A percentile compares a stretch with the other conserved stretches of the same genome.
These are phyloP conservation scores for Luperina nickerlii DNA, from an alignment of 2,888 invertebrate species.

Conservation along the genomic window DNA sequence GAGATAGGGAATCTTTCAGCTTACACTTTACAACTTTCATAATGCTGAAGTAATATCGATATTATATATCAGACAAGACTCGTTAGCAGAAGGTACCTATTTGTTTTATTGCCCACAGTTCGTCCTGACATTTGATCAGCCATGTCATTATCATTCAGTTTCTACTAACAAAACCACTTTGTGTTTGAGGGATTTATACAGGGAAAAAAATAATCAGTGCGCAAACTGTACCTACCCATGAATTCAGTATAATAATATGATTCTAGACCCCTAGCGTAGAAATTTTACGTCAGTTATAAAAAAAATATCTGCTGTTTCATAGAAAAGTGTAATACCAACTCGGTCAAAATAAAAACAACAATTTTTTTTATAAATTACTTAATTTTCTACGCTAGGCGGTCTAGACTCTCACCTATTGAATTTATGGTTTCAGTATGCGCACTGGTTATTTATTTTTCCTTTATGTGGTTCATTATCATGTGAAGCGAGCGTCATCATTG, in stretches of 20 bases:
- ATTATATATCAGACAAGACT: neutral
- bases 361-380: no score
- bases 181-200: neutral
- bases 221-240: neutral
- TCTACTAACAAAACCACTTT: neutral
- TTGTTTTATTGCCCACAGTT: neutral
- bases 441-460: no score
- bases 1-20: neutral
- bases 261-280: neutral
- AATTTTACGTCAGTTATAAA: no score
- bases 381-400: no score
- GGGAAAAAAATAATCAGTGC: no score
- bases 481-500: neutral
- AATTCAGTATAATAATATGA: neutral
- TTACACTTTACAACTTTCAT: neutral
- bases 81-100: neutral
- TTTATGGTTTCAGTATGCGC: no score
- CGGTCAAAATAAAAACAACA: no score
- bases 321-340: no score
- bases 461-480: neutral
- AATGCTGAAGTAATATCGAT: neutral
- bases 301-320: no score
- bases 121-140: neutral
- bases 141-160: neutral
- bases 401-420: no score